These are phyloP conservation scores for Coendou prehensilis DNA, from an alignment of 2,797 vertebrate species.

Conservation along the genomic window DNA sequence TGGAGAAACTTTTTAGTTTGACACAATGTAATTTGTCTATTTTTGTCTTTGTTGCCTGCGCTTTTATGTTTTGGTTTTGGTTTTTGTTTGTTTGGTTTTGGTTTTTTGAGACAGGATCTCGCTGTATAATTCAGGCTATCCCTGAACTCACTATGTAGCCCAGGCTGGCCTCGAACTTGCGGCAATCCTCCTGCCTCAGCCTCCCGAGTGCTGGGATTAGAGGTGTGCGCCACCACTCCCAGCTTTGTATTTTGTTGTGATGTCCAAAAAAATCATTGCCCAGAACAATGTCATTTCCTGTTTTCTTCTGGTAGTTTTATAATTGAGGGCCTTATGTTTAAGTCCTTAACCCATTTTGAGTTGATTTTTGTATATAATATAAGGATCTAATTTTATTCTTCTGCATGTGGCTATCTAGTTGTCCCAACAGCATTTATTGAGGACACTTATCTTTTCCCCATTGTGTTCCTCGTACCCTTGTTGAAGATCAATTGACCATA, in stretches of 20 bases:
- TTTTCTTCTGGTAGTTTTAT: background rate
- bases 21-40: background rate
- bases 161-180: too few relatives aligned
- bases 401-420: background rate
- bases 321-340: background rate
- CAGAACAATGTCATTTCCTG: background rate
- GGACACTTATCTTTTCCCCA: background rate
- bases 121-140: too few relatives aligned
- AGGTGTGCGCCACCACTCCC: too few relatives aligned
- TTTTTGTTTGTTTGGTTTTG: too few relatives aligned
- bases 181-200: too few relatives aligned
- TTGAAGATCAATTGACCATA: background rate
- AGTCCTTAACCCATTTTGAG: background rate
- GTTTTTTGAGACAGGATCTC: too few relatives aligned
- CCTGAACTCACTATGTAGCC: too few relatives aligned
- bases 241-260: background rate
- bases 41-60: background rate
- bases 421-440: background rate
- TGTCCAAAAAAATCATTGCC: background rate
- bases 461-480: background rate
- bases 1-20: background rate
- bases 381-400: background rate
- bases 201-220: too few relatives aligned
- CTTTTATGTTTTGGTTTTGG: background rate
- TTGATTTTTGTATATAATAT: background rate